Percentiles rank a stretch among this genome's conserved stretches.
phyloP scores from a whole-genome alignment of 2,888 invertebrate genomes.

The Sussaba pulchella region DNA sequence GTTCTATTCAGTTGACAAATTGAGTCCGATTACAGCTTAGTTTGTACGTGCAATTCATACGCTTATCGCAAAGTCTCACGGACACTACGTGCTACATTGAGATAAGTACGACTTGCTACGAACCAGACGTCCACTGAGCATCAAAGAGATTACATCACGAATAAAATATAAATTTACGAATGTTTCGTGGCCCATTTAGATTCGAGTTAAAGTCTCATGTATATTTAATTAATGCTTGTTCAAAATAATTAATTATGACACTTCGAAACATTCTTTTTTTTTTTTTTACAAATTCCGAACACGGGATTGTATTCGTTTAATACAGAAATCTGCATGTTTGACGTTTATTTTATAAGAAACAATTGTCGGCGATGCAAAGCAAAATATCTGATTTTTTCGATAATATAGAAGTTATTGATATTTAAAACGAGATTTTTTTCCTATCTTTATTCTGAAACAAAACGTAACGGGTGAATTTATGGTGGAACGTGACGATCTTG shows the following conservation, averaged over 20 bases:
- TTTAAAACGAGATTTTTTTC: too few species aligned
- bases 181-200: background rate
- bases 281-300: too few species aligned
- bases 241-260: background rate
- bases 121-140: background rate
- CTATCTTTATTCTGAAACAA: too few species aligned
- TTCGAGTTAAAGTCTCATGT: background rate
- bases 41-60: background rate
- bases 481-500: too few species aligned
- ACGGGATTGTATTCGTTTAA: too few species aligned
- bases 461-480: too few species aligned
- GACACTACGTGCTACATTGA: background rate
- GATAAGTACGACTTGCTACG: background rate
- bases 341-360: background rate
- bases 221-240: background rate
- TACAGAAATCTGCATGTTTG: background rate
- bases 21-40: background rate
- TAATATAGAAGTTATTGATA: too few species aligned
- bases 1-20: constrained; percentile 8
- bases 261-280: too few species aligned
- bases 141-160: background rate
- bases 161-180: background rate
- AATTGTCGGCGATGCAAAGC: background rate
- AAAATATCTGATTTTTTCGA: too few species aligned
- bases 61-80: background rate